Conservation (phyloP, 2,888 invertebrate genomes). For the Pyrocoelia pectoralis region DNA sequence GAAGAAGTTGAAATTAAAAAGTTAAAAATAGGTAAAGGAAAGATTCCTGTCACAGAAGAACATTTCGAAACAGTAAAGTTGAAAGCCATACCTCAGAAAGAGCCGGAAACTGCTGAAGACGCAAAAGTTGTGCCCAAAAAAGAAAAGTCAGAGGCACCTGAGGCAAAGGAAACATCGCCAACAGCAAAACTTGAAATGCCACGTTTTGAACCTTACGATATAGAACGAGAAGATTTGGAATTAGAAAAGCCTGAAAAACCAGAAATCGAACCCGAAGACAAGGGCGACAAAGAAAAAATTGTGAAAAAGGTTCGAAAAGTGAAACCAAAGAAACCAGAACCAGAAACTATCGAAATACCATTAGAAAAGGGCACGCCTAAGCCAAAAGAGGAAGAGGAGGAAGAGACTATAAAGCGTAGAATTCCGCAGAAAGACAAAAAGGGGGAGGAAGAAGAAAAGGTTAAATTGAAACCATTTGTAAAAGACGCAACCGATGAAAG, state of each 20-base stretch:
- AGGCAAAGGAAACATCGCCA: neutral
- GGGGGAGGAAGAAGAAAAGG: conserved; percentile 54
- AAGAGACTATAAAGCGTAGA: conserved; percentile 58
- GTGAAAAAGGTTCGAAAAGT: conserved; percentile 41
- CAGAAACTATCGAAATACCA: conserved; percentile 53
- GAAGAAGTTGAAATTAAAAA: conserved; percentile 52
- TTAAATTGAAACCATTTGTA: conserved; percentile 55
- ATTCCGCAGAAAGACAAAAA: conserved; percentile 46
- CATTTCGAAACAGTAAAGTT: conserved; percentile 52
- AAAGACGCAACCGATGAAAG: conserved; percentile 58
- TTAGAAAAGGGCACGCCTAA: conserved; percentile 51
- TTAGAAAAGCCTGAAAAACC: conserved; percentile 51
- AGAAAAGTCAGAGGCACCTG: conserved; percentile 51
- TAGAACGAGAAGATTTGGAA: conserved; percentile 48
- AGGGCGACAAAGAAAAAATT: conserved; percentile 44
- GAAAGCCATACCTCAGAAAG: conserved; percentile 57
- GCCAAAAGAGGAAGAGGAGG: conserved; percentile 56
- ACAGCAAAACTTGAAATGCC: conserved; percentile 4
- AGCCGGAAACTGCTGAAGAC: conserved; percentile 47
- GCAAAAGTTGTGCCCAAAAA: conserved; percentile 20
- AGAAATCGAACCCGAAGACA: conserved; percentile 43
- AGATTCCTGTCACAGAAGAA: conserved; percentile 52
- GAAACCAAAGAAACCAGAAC: conserved; percentile 52
- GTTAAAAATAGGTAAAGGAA: conserved; percentile 59
- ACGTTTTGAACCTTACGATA: conserved; percentile 56